Percentiles rank a stretch among this genome's conserved stretches.
These are phyloP conservation scores for Eurosta solidaginis DNA, from an alignment of 1,140 invertebrate genomes.

Conservation along the genomic window DNA sequence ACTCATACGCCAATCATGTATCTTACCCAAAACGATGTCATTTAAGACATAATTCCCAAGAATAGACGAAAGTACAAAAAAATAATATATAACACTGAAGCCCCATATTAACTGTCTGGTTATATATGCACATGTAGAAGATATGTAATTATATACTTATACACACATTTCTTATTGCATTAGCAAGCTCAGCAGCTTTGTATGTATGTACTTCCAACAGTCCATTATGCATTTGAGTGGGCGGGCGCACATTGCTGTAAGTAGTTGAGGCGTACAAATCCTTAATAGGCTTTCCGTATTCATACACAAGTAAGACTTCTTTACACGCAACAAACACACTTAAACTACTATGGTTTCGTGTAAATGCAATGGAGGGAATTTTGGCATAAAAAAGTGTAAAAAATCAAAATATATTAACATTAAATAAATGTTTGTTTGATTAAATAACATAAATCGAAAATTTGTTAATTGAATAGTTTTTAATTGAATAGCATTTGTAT, in stretches of 20 bases:
- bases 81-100: neutral
- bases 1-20: neutral
- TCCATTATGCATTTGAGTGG: neutral
- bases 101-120: neutral
- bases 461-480: too few relatives aligned
- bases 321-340: neutral
- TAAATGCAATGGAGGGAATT: neutral
- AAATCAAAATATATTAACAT: too few relatives aligned
- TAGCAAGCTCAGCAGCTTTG: neutral
- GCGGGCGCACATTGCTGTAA: neutral
- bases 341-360: neutral
- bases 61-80: neutral
- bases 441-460: too few relatives aligned
- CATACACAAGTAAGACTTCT: neutral
- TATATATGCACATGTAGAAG: neutral
- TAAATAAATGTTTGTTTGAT: too few relatives aligned
- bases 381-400: too few relatives aligned
- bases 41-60: neutral
- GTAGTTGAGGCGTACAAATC: neutral
- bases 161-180: neutral
- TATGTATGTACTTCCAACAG: neutral
- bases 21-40: neutral
- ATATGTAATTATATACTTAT: neutral
- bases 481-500: too few relatives aligned
- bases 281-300: slow-evolving; percentile 3